Percentiles rank a stretch among this genome's conserved stretches.
phyloP scores from a whole-genome alignment of 1,140 invertebrate species.

The Pogonomyrmex barbatus region DNA sequence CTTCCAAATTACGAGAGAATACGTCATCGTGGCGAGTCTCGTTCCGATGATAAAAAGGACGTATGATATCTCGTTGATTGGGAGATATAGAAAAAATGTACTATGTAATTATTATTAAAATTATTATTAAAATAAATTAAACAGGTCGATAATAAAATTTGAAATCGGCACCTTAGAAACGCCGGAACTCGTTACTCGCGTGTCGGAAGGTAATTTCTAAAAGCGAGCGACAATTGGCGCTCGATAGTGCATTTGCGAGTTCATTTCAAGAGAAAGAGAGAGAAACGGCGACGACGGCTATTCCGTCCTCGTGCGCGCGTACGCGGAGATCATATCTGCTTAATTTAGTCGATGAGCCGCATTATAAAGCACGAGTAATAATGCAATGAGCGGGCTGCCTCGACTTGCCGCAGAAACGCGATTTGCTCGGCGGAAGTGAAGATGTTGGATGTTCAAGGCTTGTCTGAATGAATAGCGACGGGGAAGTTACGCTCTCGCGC shows the following conservation, averaged over 20 bases:
- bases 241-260: background rate
- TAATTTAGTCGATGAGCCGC: conserved; percentile 49
- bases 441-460: conserved; percentile 34
- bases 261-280: background rate
- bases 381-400: conserved; percentile 25
- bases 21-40: background rate
- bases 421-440: conserved; percentile 38
- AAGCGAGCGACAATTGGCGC: conserved; percentile 7
- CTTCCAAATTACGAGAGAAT: background rate
- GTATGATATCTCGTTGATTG: background rate
- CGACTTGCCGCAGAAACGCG: background rate
- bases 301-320: background rate
- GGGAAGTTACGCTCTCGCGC: conserved; percentile 27
- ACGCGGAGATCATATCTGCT: conserved; percentile 33
- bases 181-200: background rate
- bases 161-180: background rate
- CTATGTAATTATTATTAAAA: background rate
- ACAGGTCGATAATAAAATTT: background rate
- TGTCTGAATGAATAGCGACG: conserved; percentile 43
- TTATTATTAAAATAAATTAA: background rate
- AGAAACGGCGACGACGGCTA: background rate
- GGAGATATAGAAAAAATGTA: background rate
- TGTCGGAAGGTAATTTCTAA: conserved; percentile 20
- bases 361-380: conserved; percentile 46
- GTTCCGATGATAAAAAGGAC: background rate